Evolutionary conservation across 2,888 invertebrate genomes (phyloP), one percentile per base, ranked within the genome.

Genomic region (Diogma glabrata): DNA sequence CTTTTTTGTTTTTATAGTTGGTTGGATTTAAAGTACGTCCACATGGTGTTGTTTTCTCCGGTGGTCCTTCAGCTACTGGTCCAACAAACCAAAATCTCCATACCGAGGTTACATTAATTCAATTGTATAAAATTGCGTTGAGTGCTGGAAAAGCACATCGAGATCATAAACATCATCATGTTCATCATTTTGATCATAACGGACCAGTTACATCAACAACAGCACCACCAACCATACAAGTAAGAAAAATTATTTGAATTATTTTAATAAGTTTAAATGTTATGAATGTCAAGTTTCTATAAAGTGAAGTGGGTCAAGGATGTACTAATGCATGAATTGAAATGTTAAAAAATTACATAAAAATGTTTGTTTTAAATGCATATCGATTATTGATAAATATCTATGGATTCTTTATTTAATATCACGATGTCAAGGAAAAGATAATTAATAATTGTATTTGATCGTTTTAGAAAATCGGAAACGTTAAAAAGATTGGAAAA

Each of bases 161-260:
- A 57, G 87, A 88, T 62, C 88, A 89, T 68, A 89, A 88, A 62
- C 89, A 89, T 62, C 89, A 89, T 63, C 88, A 89, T 67, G 87
- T 79, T 0, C 87, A 87, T 64, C 84, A 84, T 60, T 85, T 82
- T 62, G 83, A 80, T 60, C 84, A 85, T 62, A 81, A 85, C 56
- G 86, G 85, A 1, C 78, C 78, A 9, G 74, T 79, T 3, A 69
- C 80, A 8, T 73, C 80, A 1, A 77, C 80, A 40, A 72, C 77
- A 1, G 74, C 74, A 1, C 69, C 73, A 1, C 73, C 78, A 0
- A 73, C 81, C 1, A 51, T 63, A 26, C 54, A 58, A 54, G 69
- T 67, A 55, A 59, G 61, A 14, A n/a, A n/a, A n/a, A n/a, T n/a
- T n/a, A n/a, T n/a, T n/a, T n/a, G n/a, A n/a, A n/a, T 33, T 14